phyloP scores from a whole-genome alignment of 2,797 vertebrate species.

The Fistularia commersonii region DNA sequence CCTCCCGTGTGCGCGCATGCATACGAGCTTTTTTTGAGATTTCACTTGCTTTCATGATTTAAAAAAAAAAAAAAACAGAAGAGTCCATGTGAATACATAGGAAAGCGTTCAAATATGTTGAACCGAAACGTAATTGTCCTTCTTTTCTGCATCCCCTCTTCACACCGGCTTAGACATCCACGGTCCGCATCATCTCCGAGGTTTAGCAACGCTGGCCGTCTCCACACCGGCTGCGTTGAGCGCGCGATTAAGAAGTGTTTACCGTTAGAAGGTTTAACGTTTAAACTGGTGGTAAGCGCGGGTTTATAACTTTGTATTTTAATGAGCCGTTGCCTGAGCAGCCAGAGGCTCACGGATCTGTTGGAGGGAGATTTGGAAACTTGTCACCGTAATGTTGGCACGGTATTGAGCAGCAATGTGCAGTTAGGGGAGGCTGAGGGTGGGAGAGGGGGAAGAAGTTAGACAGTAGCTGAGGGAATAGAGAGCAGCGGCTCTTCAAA shows the following conservation, averaged over 20 bases:
- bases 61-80: too few species aligned
- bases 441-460: slow-evolving; percentile 31
- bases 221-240: slow-evolving; percentile 17
- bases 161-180: slow-evolving; percentile 34
- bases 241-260: slow-evolving; percentile 45
- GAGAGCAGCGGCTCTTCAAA: slow-evolving; percentile 37
- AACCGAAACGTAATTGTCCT: too few species aligned
- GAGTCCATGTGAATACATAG: too few species aligned
- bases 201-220: slow-evolving; percentile 31
- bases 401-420: slow-evolving; percentile 20
- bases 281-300: slow-evolving; percentile 27
- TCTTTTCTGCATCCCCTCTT: slow-evolving; percentile 47
- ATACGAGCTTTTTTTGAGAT: too few species aligned
- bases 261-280: slow-evolving; percentile 45
- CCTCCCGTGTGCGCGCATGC: too few species aligned
- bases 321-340: slow-evolving; percentile 44
- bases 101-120: too few species aligned
- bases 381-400: slow-evolving; percentile 49
- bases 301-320: slow-evolving; percentile 60
- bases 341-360: slow-evolving; percentile 22
- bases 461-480: slow-evolving; percentile 25
- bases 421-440: slow-evolving; percentile 30
- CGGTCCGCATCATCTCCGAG: slow-evolving; percentile 46
- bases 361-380: slow-evolving; percentile 39
- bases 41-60: too few species aligned